Base-by-base conservation (phyloP, 2,797 vertebrate genomes). In the Enteromius trimaculatus region DNA sequence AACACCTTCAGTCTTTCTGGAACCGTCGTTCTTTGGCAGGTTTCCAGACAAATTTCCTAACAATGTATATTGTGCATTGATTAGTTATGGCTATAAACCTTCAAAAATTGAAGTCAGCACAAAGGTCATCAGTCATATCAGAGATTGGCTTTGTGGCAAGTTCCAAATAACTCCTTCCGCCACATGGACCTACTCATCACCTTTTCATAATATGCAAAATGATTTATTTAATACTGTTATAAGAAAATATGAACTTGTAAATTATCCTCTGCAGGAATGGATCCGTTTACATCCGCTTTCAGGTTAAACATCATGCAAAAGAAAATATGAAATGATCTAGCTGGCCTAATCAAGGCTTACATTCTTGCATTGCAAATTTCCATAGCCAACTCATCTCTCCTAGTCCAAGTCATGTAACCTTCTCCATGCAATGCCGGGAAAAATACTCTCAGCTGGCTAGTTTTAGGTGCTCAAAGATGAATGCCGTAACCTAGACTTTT, bases 391-490 rank as follows among this genome's bases (percentile, higher is more conserved):
- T 79, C 51, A 26, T 85, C 44, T 81, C 51, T 65, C 31, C 60
- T 44, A 79, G 68, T 82, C 69, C 84, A 79, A 74, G 17, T 65
- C 68, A 37, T 71, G 49, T 64, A 82, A 82, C 68, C 60, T 68
- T 55, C 80, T 69, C 75, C 11, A 64, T 77, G 81, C 65, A 51
- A n/a, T 77, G 65, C 82, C 79, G 72, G 80, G 77, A 76, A 85
- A 85, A 86, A 79, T 72, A 77, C 77, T 83, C 80, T 68, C 85
- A 62, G 85, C 85, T 62, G 85, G 76, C 31, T 66, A 26, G 79
- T 70, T 82, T 85, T 65, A 87, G 58, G 62, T 77, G 31, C 86
- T 79, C 79, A 72, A 55, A 76, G 77, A 83, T 49, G 53, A 85
- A 76, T 87, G 69, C 80, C 68, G 80, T 49, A 79, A 62, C 69